Base-by-base conservation (phyloP, 2,888 invertebrate species). In the Lithophane semibrunnea region DNA sequence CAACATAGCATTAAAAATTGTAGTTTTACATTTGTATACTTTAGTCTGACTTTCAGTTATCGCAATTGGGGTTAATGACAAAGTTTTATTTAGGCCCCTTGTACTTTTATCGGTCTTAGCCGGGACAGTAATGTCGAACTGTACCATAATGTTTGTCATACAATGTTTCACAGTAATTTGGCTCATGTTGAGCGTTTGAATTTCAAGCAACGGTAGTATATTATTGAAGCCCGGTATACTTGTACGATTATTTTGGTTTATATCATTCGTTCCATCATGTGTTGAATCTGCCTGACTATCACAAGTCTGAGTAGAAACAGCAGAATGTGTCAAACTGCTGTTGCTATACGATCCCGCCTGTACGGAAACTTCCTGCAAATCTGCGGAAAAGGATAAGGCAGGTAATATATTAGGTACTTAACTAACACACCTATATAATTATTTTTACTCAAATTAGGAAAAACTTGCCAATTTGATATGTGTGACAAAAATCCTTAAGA, bases 151-250 rank as follows among this genome's bases (percentile, higher is more conserved):
- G 76, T 96, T 95, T 24, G 93, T 93, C 7, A 92, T 70, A 83
- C 94, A 92, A 85, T 95, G 92, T 85, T 94, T 95, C 1, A 96
- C 90, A 72, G 93, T 86, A 70, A 96, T 92, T 91, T 94, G 91
- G 71, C 92, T 93, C 61, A 84, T 87, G 56, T 90, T 93, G 60
- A 94, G 83, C 3, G 92, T 91, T 89, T 93, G 88, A 37, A 95
- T 91, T 91, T 94, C 93, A 78, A 93, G 79, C 56, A 80, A 91
- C 44, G 90, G 92, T n/a, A 91, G 80, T 24, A 79, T 80, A 65
- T 92, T 86, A 70, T 94, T 92, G 81, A 95, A 95, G 18, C 94
- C 94, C 3, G 93, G 93, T 86, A 94, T 90, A 10, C 75, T 70
- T 79, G 79, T 79, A 18, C 80, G 47, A 61, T 79, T 68, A 42